Evolutionary conservation across 2,113 vertebrate genomes (phyloP).

Genomic region (Chaetorhynchus papuensis): DNA sequence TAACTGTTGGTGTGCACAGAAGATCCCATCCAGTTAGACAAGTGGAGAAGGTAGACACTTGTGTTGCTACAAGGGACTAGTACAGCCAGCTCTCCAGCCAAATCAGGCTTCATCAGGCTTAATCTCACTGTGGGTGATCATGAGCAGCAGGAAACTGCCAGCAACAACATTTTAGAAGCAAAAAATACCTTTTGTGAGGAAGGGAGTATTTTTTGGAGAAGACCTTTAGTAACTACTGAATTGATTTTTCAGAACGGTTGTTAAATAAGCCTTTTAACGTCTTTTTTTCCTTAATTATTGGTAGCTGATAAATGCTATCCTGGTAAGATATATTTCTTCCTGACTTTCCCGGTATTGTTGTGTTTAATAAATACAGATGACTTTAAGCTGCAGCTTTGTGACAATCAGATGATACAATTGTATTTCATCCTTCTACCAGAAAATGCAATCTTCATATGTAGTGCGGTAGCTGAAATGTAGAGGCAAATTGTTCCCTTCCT

Average conservation of each 20-base stretch:
- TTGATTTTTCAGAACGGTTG: not conserved
- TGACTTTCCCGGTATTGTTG: not conserved
- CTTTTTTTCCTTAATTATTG: not conserved
- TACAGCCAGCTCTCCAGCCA: not conserved
- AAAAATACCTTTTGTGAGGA: not conserved
- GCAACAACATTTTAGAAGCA: not conserved
- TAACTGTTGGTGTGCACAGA: not conserved
- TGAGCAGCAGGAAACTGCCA: not conserved
- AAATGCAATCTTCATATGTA: not conserved
- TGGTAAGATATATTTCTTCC: not conserved
- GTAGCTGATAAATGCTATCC: not conserved
- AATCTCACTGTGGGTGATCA: fast-evolving
- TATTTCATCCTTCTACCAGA: not conserved
- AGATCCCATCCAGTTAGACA: not conserved
- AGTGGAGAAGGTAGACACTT: not conserved
- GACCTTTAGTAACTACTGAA: not conserved
- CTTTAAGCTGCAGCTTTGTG: not conserved
- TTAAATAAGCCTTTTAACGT: not conserved
- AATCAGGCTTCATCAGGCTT: not conserved
- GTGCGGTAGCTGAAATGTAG: not conserved
- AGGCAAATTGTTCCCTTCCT: not conserved
- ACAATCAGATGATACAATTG: not conserved
- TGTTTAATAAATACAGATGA: not conserved
- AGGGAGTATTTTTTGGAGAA: not conserved
- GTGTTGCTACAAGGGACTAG: fast-evolving